Evolutionary conservation across 2,888 invertebrate species (phyloP).

Genomic region (Harmothoe impar): DNA sequence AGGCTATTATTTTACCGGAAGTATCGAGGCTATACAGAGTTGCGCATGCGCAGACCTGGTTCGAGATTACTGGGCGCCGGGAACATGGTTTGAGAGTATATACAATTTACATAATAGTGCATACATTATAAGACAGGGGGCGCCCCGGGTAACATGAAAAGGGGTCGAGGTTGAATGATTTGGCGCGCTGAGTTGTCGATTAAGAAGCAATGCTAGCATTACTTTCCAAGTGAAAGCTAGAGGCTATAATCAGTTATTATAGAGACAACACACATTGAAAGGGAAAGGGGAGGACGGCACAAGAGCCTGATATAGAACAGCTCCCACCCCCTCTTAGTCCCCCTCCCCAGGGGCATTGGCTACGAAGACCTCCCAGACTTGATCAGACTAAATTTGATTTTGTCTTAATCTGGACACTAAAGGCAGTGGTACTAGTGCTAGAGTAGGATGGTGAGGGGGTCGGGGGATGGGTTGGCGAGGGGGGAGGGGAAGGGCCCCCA

Average conservation of each 20-base stretch:
- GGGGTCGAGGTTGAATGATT: too few relatives aligned
- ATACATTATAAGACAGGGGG: too few relatives aligned
- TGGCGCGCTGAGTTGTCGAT: too few relatives aligned
- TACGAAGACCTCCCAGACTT: constrained; percentile 9
- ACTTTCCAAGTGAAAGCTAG: not conserved
- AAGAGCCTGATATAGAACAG: not conserved
- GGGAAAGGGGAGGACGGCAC: not conserved
- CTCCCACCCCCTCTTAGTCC: not conserved
- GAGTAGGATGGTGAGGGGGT: not conserved
- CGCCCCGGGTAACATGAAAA: too few relatives aligned
- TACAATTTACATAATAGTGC: too few relatives aligned
- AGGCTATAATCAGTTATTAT: not conserved
- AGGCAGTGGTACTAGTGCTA: not conserved
- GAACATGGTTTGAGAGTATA: too few relatives aligned
- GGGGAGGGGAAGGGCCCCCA: not conserved
- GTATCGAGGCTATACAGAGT: too few relatives aligned
- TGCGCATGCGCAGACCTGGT: too few relatives aligned
- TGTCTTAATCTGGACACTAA: constrained; percentile 39
- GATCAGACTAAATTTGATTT: constrained; percentile 59
- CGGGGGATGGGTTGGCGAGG: not conserved
- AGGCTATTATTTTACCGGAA: too few relatives aligned
- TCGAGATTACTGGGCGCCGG: too few relatives aligned
- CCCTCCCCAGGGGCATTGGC: not conserved
- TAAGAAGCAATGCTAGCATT: too few relatives aligned
- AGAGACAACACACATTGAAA: not conserved